These are phyloP conservation scores for Parotia lawesii DNA, from an alignment of 2,113 vertebrate species.

Conservation along the genomic window DNA sequence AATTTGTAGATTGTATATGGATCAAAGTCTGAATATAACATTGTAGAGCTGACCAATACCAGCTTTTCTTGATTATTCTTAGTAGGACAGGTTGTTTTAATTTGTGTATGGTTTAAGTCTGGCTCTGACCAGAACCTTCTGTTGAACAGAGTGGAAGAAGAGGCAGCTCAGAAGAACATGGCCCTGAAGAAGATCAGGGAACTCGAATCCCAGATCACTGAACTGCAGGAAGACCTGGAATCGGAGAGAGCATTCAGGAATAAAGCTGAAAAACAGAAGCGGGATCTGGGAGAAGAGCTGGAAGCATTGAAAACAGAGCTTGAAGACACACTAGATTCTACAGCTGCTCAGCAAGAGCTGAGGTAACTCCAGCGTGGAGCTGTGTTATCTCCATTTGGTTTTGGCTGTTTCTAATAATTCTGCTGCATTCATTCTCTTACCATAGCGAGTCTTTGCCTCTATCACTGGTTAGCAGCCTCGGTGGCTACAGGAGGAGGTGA, in stretches of 20 bases:
- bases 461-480: neutral
- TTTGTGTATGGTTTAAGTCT: neutral
- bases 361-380: conserved; percentile 73
- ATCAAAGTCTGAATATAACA: neutral
- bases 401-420: neutral
- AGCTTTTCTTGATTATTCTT: neutral
- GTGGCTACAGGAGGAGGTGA: neutral
- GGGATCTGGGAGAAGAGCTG: conserved; percentile 94
- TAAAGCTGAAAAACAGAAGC: conserved; percentile 94
- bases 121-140: neutral
- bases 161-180: conserved; percentile 91
- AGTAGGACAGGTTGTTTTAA: neutral
- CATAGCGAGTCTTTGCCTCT: neutral
- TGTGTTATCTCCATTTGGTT: neutral
- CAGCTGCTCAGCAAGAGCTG: conserved; percentile 94
- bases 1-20: neutral
- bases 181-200: conserved; percentile 96
- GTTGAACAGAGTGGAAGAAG: conserved; percentile 89
- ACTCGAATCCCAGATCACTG: conserved; percentile 91
- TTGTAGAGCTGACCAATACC: neutral
- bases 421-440: neutral
- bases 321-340: conserved; percentile 94
- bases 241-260: conserved; percentile 84
- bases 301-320: conserved; percentile 95
- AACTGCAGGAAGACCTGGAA: conserved; percentile 94